Base-by-base conservation (phyloP, 64 coral and sea anemone genomes). In the Montipora sp. region DNA sequence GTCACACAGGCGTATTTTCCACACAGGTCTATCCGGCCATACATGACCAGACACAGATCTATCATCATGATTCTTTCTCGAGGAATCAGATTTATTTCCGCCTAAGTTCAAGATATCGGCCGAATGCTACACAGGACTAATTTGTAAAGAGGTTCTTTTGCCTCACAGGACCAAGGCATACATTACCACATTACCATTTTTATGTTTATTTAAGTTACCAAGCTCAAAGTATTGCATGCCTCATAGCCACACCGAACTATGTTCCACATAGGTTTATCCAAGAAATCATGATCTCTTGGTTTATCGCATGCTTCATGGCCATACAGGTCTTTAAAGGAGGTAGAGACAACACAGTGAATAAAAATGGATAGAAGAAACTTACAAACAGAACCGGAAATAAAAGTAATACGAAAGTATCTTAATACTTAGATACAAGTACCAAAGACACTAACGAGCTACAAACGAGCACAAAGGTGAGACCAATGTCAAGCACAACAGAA, bases 311-410 rank as follows among this genome's bases (percentile, higher is more conserved):
- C 23, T 24, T 24, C 23, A 24, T 24, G 23, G 23, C 23, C 23
- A 24, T 24, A 24, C 23, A 24, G 23, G 23, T 24, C 23, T 0
- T 24, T 22, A 73, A 16, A 73, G 2, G 70, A 22, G 21, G 70
- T 73, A 73, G 70, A 22, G 70, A 22, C 70, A 73, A 73, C 20
- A 22, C n/a, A 73, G n/a, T 73, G 70, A 73, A 73, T 73, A 73
- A 73, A 73, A 73, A 20, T 73, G 70, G 70, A n/a, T 73, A 73
- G 19, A 73, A 73, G 27, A 20, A 73, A 73, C 70, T 12, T 18
- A 68, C 12, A 59, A 59, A 59, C 55, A 59, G 12, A 59, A 59
- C 1, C 55, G 55, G 55, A 6, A 59, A 59, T 59, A 59, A 59
- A 59, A 59, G 55, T 59, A 12, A 68, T 68, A 15, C 27, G n/a